Evolutionary conservation across 2,113 vertebrate genomes (phyloP).

Genomic region (Sinocyclocheilus anophthalmus): DNA sequence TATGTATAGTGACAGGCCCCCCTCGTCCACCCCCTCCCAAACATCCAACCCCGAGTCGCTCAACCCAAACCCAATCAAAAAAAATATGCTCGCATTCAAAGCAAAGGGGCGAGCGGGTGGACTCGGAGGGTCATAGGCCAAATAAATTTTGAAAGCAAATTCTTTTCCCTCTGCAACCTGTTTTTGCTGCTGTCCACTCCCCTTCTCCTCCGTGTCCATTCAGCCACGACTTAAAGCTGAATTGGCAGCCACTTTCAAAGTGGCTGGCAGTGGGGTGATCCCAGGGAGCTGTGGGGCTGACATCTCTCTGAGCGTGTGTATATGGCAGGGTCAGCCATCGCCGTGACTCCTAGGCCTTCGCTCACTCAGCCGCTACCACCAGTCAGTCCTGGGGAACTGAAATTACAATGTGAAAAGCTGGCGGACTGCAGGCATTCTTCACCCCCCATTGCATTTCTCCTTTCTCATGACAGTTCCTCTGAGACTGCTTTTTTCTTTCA

Average conservation of each 20-base stretch:
- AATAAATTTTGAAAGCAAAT: conserved; percentile 84
- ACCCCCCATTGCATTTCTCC: conserved; percentile 62
- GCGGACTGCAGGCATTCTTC: conserved; percentile 79
- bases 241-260: conserved; percentile 90
- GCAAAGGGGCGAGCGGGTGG: conserved; percentile 70
- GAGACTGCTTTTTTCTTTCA: conserved; percentile 70
- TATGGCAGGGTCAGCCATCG: conserved; percentile 82
- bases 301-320: conserved; percentile 81
- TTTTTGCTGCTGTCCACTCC: conserved; percentile 84
- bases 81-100: conserved; percentile 78
- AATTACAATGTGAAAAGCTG: conserved; percentile 88
- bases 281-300: conserved; percentile 82
- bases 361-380: conserved; percentile 80
- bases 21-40: conserved; percentile 26
- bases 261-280: conserved; percentile 86
- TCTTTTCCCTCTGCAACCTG: conserved; percentile 86
- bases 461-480: conserved; percentile 79
- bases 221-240: conserved; percentile 90
- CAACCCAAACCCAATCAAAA: conserved; percentile 59
- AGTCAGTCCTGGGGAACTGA: conserved; percentile 82
- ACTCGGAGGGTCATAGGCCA: conserved; percentile 74
- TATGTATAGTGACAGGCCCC: conserved; percentile 77
- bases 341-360: conserved; percentile 80
- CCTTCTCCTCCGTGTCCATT: conserved; percentile 85
- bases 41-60: conserved; percentile 65